phyloP scores from a whole-genome alignment of 1,140 invertebrate genomes.

The Anoplolepis gracilipes region DNA sequence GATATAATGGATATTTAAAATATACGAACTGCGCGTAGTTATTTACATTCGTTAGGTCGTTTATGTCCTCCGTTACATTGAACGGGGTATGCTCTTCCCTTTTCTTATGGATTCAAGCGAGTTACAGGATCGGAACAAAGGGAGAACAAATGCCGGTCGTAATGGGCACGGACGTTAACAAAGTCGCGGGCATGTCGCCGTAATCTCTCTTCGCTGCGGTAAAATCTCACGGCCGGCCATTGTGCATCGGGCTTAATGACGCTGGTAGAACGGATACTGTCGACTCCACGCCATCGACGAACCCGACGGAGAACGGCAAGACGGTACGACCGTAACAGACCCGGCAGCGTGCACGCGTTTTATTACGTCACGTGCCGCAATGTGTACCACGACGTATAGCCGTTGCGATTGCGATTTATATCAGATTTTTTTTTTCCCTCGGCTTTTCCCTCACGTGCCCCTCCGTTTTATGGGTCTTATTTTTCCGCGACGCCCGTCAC shows the following conservation, averaged over 20 bases:
- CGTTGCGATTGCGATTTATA: slow-evolving; percentile 47
- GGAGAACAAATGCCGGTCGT: slow-evolving; percentile 44
- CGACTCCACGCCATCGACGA: slow-evolving; percentile 10
- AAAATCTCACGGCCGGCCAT: slow-evolving; percentile 46
- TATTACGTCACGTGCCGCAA: slow-evolving; percentile 57
- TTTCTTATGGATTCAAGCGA: not conserved
- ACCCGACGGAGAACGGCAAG: not conserved
- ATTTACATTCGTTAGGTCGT: slow-evolving; percentile 22
- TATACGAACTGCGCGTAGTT: not conserved
- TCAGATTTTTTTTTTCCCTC: not conserved
- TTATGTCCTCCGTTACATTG: slow-evolving; percentile 25
- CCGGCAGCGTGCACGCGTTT: slow-evolving; percentile 33
- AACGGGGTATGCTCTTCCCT: not conserved
- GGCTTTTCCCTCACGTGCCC: not conserved
- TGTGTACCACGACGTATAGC: not conserved
- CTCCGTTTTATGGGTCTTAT: slow-evolving; percentile 1
- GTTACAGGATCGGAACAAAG: slow-evolving; percentile 42
- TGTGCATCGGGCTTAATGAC: slow-evolving; percentile 53
- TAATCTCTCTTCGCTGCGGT: slow-evolving; percentile 38
- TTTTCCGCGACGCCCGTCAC: slow-evolving; percentile 8
- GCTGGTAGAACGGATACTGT: slow-evolving; percentile 21
- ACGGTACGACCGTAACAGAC: not conserved
- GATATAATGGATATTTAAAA: not conserved
- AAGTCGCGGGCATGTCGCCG: slow-evolving; percentile 47
- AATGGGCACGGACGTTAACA: slow-evolving; percentile 47